Evolutionary conservation across 2,888 invertebrate genomes (phyloP).

Genomic region (Latrodectus elegans): DNA sequence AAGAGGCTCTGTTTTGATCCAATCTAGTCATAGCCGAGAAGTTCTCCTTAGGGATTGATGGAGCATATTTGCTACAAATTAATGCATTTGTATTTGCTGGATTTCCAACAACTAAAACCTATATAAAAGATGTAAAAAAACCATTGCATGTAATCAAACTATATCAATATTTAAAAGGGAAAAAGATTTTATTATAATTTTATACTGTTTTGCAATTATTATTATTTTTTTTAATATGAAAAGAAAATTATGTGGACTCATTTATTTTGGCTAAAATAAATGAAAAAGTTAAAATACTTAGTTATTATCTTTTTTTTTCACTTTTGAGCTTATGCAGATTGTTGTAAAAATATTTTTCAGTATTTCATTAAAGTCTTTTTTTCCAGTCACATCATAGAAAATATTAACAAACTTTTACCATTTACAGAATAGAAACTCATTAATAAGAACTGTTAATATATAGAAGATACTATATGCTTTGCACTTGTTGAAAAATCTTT

Average conservation of each 20-base stretch:
- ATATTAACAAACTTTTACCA: too few relatives aligned
- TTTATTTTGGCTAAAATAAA: background rate
- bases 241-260: too few relatives aligned
- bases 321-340: too few relatives aligned
- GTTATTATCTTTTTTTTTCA: too few relatives aligned
- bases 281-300: background rate
- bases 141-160: background rate
- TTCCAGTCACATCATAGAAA: too few relatives aligned
- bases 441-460: too few relatives aligned
- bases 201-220: background rate
- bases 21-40: constrained; percentile 98
- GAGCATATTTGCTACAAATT: constrained; percentile 95
- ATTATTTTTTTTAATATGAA: background rate
- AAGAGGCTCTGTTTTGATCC: constrained; percentile 97
- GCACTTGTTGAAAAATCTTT: too few relatives aligned
- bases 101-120: constrained; percentile 94
- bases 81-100: constrained; percentile 99
- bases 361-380: too few relatives aligned
- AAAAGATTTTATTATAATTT: background rate
- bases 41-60: constrained; percentile 95
- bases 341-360: too few relatives aligned
- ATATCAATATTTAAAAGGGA: background rate
- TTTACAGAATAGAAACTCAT: too few relatives aligned
- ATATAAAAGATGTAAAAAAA: constrained; percentile 32
- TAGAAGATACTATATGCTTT: too few relatives aligned